Conservation (phyloP, 2,797 vertebrate species). For the Pteropus rufus region DNA sequence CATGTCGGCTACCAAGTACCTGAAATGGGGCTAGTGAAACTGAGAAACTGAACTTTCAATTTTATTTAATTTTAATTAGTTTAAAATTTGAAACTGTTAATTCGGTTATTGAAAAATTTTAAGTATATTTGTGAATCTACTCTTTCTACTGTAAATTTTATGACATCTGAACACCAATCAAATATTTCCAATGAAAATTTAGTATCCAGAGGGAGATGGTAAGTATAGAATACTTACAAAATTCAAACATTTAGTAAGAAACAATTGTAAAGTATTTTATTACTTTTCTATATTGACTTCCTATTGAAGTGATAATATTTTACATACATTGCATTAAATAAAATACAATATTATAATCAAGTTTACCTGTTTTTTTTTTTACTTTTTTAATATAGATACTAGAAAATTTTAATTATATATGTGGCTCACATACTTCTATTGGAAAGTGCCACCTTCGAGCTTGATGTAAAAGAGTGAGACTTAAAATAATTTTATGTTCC, state of each 20-base stretch:
- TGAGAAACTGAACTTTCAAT: neutral
- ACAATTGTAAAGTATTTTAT: neutral
- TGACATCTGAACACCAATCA: neutral
- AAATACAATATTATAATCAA: neutral
- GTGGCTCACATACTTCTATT: neutral
- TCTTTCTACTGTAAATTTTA: neutral
- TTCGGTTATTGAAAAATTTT: neutral
- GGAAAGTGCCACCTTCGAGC: neutral
- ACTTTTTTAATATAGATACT: neutral
- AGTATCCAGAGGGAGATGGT: neutral
- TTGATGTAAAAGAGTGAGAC: neutral
- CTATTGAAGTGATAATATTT: neutral
- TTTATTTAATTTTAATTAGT: neutral
- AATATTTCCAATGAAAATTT: conserved; percentile 26
- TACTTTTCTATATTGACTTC: neutral
- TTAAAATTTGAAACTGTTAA: neutral
- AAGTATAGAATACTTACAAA: neutral
- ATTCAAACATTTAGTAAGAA: neutral
- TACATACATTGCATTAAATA: neutral
- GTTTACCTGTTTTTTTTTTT: neutral
- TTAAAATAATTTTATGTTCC: neutral
- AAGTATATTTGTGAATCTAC: neutral
- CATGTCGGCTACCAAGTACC: neutral
- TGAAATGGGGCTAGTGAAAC: neutral
- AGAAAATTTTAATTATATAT: neutral